Evolutionary conservation across 1,140 invertebrate species (phyloP), one percentile per base, ranked within the genome.

Genomic region (Orussus abietinus): DNA sequence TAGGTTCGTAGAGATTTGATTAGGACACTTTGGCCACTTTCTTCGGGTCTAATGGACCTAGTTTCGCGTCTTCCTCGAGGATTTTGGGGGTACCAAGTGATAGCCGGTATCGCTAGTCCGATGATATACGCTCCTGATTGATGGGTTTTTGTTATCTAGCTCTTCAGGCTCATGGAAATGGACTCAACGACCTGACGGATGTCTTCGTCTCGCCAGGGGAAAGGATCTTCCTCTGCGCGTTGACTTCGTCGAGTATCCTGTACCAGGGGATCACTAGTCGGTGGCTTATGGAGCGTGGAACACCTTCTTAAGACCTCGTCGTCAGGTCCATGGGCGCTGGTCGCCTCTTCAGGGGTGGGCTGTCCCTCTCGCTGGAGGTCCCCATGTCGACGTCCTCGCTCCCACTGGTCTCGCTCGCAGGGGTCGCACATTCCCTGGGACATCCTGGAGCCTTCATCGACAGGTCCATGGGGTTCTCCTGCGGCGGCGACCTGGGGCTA

Each of bases 371-470:
- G 46, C 75, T 78, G 41, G 69, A 75, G 12, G 75, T 78, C 4
- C 75, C 79, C n/a, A 66, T 59, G 7, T 75, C 74, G n/a, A 70
- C 66, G 59, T 59, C 53, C 67, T 73, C 40, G 67, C 72, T 44
- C 60, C 67, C 13, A 18, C 26, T 25, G 38, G 77, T n/a, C n/a
- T n/a, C n/a, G n/a, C n/a, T n/a, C n/a, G n/a, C n/a, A n/a, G n/a
- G n/a, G n/a, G n/a, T n/a, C n/a, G n/a, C n/a, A n/a, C n/a, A n/a
- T n/a, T n/a, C n/a, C n/a, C n/a, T n/a, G n/a, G n/a, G n/a, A n/a
- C n/a, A n/a, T n/a, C n/a, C n/a, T n/a, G n/a, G n/a, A n/a, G 75
- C 70, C 50, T 84, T 84, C 52, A 86, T 79, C 1, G 84, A 86
- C 2, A 72, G 35, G 42, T 71, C 68, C 17, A 73, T 73, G 0